These are phyloP conservation scores for Parasteatoda tepidariorum DNA, from an alignment of 1,140 invertebrate genomes.

Conservation along the genomic window DNA sequence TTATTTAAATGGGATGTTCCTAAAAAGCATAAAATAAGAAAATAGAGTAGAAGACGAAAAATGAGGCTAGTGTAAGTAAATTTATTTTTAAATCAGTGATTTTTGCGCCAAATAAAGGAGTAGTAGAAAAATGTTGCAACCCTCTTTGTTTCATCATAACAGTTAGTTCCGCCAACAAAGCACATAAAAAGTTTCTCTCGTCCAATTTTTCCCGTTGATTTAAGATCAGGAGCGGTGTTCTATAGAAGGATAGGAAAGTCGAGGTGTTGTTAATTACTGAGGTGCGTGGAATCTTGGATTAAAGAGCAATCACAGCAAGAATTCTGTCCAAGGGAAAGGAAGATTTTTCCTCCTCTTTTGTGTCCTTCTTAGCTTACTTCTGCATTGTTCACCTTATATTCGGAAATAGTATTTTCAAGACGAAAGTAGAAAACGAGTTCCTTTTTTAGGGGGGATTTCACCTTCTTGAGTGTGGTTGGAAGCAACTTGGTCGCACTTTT, in stretches of 20 bases:
- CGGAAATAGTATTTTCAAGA: slow-evolving; percentile 14
- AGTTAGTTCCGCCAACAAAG: slow-evolving; percentile 31
- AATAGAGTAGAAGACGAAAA: too few species aligned
- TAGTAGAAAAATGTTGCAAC: not conserved
- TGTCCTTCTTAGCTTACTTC: slow-evolving; percentile 33
- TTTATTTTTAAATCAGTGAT: too few species aligned
- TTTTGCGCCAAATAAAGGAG: not conserved
- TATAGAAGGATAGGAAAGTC: slow-evolving; percentile 46
- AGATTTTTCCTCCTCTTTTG: slow-evolving; percentile 35
- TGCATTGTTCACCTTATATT: slow-evolving; percentile 8
- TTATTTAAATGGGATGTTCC: too few species aligned
- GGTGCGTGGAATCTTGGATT: slow-evolving; percentile 35
- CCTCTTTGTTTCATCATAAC: slow-evolving; percentile 51
- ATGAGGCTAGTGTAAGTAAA: too few species aligned
- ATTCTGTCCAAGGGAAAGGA: slow-evolving; percentile 8
- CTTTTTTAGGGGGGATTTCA: not conserved
- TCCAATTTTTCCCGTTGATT: slow-evolving; percentile 49
- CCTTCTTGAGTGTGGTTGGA: slow-evolving; percentile 10
- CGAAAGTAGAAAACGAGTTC: slow-evolving; percentile 9
- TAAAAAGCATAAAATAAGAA: too few species aligned
- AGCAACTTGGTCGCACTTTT: not conserved
- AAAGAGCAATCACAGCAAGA: slow-evolving; percentile 52
- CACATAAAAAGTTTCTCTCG: slow-evolving; percentile 37
- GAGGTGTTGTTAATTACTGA: slow-evolving; percentile 58
- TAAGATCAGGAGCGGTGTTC: slow-evolving; percentile 24